phyloP scores from a whole-genome alignment of 2,888 invertebrate genomes.

The Diabrotica balteata region DNA sequence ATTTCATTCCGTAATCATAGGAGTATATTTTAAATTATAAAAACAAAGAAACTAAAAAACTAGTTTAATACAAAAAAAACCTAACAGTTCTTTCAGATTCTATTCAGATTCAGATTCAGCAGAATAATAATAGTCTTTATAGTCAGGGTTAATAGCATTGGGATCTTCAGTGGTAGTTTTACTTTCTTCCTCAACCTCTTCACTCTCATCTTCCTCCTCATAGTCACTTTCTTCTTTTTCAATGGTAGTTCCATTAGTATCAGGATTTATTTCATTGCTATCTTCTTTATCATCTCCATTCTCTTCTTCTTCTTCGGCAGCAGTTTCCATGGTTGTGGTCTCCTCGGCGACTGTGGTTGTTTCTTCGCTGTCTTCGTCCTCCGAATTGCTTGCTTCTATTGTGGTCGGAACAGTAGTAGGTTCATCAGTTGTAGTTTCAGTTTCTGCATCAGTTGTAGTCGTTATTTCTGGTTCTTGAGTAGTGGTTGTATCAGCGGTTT shows the following conservation, averaged over 20 bases:
- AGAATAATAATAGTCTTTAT: too few relatives aligned
- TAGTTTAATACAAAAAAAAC: too few relatives aligned
- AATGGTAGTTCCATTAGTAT: not conserved
- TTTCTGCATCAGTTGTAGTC: not conserved
- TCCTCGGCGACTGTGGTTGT: not conserved
- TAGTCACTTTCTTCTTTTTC: not conserved
- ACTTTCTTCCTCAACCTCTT: not conserved
- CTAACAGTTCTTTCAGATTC: too few relatives aligned
- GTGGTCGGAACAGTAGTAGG: too few relatives aligned
- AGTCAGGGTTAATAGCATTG: slow-evolving; percentile 32
- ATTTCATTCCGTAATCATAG: too few relatives aligned
- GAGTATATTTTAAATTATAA: too few relatives aligned
- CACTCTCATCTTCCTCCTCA: not conserved
- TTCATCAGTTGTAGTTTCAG: not conserved
- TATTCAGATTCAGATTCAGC: too few relatives aligned
- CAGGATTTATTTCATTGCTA: not conserved
- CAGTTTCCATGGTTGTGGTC: not conserved
- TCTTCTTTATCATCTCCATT: not conserved
- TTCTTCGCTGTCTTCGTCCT: too few relatives aligned
- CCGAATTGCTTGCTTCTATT: not conserved
- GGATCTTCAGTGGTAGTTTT: slow-evolving; percentile 18
- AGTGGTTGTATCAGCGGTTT: not conserved
- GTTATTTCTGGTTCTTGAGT: not conserved
- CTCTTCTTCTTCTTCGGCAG: not conserved
- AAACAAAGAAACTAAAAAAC: too few relatives aligned